Evolutionary conservation across 2,113 vertebrate genomes (phyloP).

Genomic region (Lophochroa leadbeateri): DNA sequence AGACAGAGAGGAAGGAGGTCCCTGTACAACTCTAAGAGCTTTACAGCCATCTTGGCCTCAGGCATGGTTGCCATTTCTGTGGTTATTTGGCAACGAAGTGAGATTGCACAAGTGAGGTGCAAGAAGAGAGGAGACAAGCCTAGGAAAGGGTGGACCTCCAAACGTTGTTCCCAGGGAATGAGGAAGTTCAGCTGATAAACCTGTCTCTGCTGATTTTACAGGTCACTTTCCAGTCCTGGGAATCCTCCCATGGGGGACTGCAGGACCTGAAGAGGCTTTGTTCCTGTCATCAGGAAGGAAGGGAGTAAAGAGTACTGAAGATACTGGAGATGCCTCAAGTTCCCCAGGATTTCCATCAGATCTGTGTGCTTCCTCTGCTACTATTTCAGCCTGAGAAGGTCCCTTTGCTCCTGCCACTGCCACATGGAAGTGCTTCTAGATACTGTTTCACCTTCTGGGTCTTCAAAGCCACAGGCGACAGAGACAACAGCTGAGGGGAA

Average conservation of each 20-base stretch:
- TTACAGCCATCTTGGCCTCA: neutral
- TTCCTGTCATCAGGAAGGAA: neutral
- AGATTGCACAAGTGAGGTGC: neutral
- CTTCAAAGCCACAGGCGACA: neutral
- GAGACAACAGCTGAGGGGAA: neutral
- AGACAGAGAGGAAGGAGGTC: neutral
- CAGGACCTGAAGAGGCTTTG: neutral
- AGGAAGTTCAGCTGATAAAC: neutral
- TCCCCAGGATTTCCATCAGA: neutral
- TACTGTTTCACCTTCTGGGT: conserved; percentile 13
- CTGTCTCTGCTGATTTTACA: neutral
- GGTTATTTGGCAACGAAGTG: neutral
- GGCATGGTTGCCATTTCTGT: neutral
- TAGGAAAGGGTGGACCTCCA: neutral
- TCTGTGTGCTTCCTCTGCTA: neutral
- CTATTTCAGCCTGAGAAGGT: neutral
- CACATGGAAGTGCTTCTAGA: neutral
- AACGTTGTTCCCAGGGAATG: accelerated
- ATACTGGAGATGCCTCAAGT: neutral
- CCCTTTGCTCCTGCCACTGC: neutral
- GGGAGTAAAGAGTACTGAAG: neutral
- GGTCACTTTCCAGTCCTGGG: neutral
- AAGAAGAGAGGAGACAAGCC: neutral
- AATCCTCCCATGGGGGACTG: neutral
- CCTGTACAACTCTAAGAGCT: neutral